phyloP scores from a whole-genome alignment of 2,113 vertebrate species.

The Tauraco erythrolophus region DNA sequence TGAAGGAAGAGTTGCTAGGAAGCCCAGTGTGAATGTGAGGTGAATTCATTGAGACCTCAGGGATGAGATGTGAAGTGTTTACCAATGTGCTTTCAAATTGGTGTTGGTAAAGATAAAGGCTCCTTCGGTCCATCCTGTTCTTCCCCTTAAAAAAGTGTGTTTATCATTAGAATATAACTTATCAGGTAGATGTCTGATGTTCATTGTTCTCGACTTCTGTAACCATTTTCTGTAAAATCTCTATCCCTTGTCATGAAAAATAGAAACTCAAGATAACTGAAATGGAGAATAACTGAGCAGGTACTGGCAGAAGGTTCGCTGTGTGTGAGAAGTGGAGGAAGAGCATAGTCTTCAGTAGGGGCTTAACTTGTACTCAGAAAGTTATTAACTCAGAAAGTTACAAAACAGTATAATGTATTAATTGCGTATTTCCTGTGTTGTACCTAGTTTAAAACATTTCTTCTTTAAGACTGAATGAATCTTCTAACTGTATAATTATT shows the following conservation, averaged over 20 bases:
- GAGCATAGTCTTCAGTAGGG: fast-evolving
- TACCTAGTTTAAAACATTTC: not conserved
- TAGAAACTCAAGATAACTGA: not conserved
- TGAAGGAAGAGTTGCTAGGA: conserved; percentile 22
- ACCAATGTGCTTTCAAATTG: not conserved
- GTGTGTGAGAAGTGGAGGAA: fast-evolving
- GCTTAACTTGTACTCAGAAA: not conserved
- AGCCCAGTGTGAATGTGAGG: not conserved
- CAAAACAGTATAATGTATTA: not conserved
- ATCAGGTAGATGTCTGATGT: not conserved
- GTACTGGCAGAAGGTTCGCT: not conserved
- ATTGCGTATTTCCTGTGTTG: not conserved
- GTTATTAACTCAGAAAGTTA: not conserved
- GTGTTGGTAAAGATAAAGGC: not conserved
- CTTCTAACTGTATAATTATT: not conserved
- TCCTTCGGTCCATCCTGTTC: not conserved
- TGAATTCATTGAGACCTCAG: not conserved
- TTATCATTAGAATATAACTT: not conserved
- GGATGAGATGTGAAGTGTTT: not conserved
- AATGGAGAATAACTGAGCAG: not conserved
- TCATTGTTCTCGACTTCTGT: not conserved
- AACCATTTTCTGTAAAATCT: not conserved
- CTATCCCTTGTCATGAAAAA: not conserved
- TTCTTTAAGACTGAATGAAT: not conserved
- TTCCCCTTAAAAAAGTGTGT: not conserved